Evolutionary conservation across 1,140 invertebrate genomes (phyloP).

Genomic region (Orius insidiosus): DNA sequence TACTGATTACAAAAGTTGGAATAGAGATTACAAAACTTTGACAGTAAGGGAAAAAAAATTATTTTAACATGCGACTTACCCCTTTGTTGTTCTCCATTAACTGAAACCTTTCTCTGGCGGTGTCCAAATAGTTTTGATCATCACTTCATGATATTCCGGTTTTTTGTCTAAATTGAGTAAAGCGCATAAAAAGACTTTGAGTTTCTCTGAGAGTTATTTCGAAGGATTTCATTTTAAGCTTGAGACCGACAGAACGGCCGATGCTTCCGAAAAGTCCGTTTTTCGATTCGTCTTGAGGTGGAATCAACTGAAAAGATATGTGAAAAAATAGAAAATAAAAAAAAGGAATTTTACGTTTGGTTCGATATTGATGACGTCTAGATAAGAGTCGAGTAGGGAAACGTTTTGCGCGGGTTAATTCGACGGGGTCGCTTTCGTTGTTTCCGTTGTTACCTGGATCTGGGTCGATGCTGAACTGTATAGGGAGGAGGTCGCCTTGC

Average conservation of each 20-base stretch:
- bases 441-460: slow-evolving; percentile 42
- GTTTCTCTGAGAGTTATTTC: slow-evolving; percentile 24
- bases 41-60: no score
- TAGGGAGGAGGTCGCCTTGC: slow-evolving; percentile 48
- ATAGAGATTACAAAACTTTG: no score
- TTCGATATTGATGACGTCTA: slow-evolving; percentile 36
- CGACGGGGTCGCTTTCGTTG: slow-evolving; percentile 32
- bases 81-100: slow-evolving; percentile 21
- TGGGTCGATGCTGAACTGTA: slow-evolving; percentile 73
- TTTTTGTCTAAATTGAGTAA: slow-evolving; percentile 44
- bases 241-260: slow-evolving; percentile 60
- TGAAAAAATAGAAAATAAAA: neutral
- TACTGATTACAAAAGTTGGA: no score
- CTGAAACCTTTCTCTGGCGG: slow-evolving; percentile 49
- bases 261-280: slow-evolving; percentile 37
- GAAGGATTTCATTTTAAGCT: slow-evolving; percentile 49
- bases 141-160: slow-evolving; percentile 59
- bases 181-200: slow-evolving; percentile 37
- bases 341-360: slow-evolving; percentile 20
- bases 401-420: slow-evolving; percentile 32
- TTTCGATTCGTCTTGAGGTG: slow-evolving; percentile 14
- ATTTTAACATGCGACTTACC: no score
- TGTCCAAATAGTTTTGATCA: slow-evolving; percentile 75
- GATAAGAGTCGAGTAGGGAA: slow-evolving; percentile 31
- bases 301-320: slow-evolving; percentile 5